Percentiles rank a stretch among this genome's conserved stretches.
Evolutionary conservation across 1,140 invertebrate species (phyloP).

Genomic region (Papilio helenus): DNA sequence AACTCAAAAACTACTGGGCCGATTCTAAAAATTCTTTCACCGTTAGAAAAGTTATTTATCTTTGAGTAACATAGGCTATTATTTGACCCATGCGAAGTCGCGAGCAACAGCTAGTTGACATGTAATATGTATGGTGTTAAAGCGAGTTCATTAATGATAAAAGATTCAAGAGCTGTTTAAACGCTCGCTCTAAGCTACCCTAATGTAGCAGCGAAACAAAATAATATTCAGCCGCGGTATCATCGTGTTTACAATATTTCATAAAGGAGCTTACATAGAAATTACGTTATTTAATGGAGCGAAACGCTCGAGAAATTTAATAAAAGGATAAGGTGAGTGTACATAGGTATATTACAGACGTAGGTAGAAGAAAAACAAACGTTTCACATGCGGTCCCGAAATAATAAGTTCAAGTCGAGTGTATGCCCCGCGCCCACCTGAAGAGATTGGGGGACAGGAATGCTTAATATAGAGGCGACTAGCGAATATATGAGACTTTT

Average conservation of each 20-base stretch:
- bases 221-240: slow-evolving; percentile 37
- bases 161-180: slow-evolving; percentile 63
- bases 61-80: too few species aligned
- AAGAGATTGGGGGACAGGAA: slow-evolving; percentile 77
- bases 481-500: too few species aligned
- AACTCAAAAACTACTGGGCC: too few species aligned
- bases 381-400: slow-evolving; percentile 66
- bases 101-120: too few species aligned
- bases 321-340: slow-evolving; percentile 71
- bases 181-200: slow-evolving; percentile 38
- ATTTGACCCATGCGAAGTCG: too few species aligned
- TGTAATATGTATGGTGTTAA: too few species aligned
- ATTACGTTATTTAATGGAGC: slow-evolving; percentile 50
- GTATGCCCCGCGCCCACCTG: slow-evolving; percentile 73
- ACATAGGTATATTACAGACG: slow-evolving; percentile 64
- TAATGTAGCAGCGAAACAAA: slow-evolving; percentile 35
- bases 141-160: slow-evolving; percentile 79
- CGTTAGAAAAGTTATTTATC: too few species aligned
- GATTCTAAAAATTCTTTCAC: too few species aligned
- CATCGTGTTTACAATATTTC: slow-evolving; percentile 45
- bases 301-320: slow-evolving; percentile 62
- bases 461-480: slow-evolving; percentile 80
- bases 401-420: slow-evolving; percentile 78
- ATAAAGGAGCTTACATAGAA: slow-evolving; percentile 47
- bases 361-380: slow-evolving; percentile 72